Evolutionary conservation across 2,888 invertebrate species (phyloP).

Genomic region (Parelbella ahira): DNA sequence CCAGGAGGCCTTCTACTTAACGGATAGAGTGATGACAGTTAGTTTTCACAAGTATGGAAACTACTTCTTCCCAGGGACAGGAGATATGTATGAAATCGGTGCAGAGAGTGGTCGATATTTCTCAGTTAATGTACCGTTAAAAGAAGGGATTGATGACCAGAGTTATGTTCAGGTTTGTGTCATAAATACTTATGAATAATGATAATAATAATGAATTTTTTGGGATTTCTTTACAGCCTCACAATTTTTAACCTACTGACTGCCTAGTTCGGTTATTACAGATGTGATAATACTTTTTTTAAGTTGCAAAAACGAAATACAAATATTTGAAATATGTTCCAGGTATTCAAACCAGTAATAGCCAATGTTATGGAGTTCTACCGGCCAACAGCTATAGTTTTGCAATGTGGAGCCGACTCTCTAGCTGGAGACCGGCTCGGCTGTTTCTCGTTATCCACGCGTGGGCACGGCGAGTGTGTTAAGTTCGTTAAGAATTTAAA

Average conservation of each 20-base stretch:
- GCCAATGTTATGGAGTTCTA: slow-evolving; percentile 97
- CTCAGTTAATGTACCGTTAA: slow-evolving; percentile 98
- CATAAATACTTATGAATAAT: too few relatives aligned
- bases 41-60: slow-evolving; percentile 99
- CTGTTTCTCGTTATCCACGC: slow-evolving; percentile 96
- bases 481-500: slow-evolving; percentile 95
- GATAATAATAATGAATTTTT: too few relatives aligned
- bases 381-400: slow-evolving; percentile 96
- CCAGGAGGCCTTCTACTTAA: slow-evolving; percentile 98
- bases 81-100: slow-evolving; percentile 99
- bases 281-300: too few relatives aligned
- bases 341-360: slow-evolving; percentile 97
- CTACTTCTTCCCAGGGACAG: slow-evolving; percentile 98
- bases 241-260: too few relatives aligned
- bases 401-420: slow-evolving; percentile 99
- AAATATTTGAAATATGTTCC: slow-evolving; percentile 25
- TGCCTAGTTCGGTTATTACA: too few relatives aligned
- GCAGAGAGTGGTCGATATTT: slow-evolving; percentile 97
- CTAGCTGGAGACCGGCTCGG: slow-evolving; percentile 96
- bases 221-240: too few relatives aligned
- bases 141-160: slow-evolving; percentile 98
- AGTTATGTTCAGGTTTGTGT: slow-evolving; percentile 88
- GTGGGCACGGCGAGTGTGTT: slow-evolving; percentile 98
- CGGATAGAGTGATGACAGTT: slow-evolving; percentile 99
- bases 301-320: neutral